Evolutionary conservation across 2,888 invertebrate genomes (phyloP).

Genomic region (Gibbula magus): DNA sequence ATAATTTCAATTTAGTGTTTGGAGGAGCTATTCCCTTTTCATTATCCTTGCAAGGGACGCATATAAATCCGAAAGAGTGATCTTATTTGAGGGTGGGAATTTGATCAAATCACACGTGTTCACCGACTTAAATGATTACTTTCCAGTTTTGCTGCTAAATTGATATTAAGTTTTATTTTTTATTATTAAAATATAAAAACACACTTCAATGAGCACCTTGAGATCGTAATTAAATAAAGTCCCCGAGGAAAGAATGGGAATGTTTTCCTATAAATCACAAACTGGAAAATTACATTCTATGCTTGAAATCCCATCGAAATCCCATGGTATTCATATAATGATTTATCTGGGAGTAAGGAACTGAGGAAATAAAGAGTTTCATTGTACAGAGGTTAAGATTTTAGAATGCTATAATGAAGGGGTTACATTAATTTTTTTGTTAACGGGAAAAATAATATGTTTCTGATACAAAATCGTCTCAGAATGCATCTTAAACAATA

Average conservation of each 20-base stretch:
- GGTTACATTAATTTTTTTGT: too few species aligned
- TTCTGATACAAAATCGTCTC: too few species aligned
- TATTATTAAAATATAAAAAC: not conserved
- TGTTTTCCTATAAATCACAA: not conserved
- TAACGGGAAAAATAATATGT: too few species aligned
- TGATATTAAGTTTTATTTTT: not conserved
- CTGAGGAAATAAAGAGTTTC: too few species aligned
- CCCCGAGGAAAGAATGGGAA: not conserved
- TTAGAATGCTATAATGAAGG: too few species aligned
- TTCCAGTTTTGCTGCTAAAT: not conserved
- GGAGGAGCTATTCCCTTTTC: not conserved
- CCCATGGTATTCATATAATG: not conserved
- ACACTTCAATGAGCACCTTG: not conserved
- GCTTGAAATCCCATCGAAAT: not conserved
- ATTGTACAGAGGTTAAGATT: too few species aligned
- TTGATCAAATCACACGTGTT: conserved; percentile 1
- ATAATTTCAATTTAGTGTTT: not conserved
- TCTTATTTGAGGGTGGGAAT: not conserved
- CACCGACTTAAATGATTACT: not conserved
- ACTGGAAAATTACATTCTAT: not conserved
- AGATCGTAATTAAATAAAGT: not conserved
- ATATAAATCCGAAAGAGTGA: not conserved
- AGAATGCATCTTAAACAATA: too few species aligned
- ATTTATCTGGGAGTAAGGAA: not conserved
- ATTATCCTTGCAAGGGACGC: not conserved